Evolutionary conservation across 2,888 invertebrate species (phyloP).

Genomic region (Syrista parreyssii): DNA sequence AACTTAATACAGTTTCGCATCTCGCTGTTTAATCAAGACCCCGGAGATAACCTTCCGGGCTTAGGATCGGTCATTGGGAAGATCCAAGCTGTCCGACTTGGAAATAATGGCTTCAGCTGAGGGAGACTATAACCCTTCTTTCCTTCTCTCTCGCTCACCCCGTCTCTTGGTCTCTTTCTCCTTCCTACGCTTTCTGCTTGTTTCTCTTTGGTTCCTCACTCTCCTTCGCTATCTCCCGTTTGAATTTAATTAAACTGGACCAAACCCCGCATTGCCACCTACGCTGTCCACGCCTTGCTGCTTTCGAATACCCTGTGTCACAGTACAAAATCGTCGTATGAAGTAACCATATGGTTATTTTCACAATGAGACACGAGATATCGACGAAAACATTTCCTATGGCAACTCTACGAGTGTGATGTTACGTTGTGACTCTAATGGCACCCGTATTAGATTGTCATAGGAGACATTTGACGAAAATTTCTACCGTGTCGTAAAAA

Average conservation of each 20-base stretch:
- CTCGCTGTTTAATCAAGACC: slow-evolving; percentile 19
- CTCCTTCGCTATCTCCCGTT: slow-evolving; percentile 3
- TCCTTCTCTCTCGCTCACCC: neutral
- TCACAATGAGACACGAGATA: neutral
- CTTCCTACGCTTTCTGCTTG: neutral
- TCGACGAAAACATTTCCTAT: neutral
- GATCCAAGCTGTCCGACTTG: slow-evolving; percentile 16
- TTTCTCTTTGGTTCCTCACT: neutral
- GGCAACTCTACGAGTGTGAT: neutral
- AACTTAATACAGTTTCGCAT: slow-evolving; percentile 16
- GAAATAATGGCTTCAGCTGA: slow-evolving; percentile 15
- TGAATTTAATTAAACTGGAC: slow-evolving; percentile 20
- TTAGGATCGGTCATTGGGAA: slow-evolving; percentile 18
- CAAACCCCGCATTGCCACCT: slow-evolving; percentile 1
- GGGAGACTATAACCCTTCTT: neutral
- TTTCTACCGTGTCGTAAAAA: neutral
- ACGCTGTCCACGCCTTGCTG: slow-evolving; percentile 10
- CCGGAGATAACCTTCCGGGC: slow-evolving; percentile 15
- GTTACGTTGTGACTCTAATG: neutral
- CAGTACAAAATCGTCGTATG: neutral
- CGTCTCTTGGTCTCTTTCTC: neutral
- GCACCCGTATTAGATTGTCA: neutral
- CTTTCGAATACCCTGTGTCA: neutral
- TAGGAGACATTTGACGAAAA: neutral
- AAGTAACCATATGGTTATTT: neutral